phyloP scores from a whole-genome alignment of 2,888 invertebrate genomes.

The Tiliacea aurago region DNA sequence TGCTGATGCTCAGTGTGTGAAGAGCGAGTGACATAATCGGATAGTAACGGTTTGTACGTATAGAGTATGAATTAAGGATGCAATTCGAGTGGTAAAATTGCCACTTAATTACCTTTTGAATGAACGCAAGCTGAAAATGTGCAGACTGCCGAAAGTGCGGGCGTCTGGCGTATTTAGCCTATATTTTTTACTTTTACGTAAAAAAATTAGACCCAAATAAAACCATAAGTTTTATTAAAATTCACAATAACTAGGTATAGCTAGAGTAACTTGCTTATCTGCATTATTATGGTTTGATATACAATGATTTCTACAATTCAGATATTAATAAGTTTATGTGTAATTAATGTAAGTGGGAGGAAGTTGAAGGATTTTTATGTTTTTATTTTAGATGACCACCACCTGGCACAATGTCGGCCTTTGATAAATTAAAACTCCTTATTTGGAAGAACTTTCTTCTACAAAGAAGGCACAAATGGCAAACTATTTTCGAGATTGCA shows the following conservation, averaged over 20 bases:
- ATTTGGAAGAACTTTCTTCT: conserved; percentile 96
- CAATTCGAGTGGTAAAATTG: too few relatives aligned
- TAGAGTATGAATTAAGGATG: too few relatives aligned
- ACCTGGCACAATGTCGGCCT: conserved; percentile 79
- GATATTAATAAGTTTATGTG: background rate
- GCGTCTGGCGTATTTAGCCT: too few relatives aligned
- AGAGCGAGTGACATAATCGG: too few relatives aligned
- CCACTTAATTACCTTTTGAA: too few relatives aligned
- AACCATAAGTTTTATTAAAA: background rate
- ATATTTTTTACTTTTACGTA: too few relatives aligned
- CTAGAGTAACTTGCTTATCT: background rate
- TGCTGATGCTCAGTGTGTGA: too few relatives aligned
- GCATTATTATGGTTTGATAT: background rate
- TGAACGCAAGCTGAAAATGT: too few relatives aligned
- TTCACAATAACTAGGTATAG: background rate
- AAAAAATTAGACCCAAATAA: background rate
- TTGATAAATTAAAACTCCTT: conserved; percentile 92
- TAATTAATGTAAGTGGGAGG: background rate
- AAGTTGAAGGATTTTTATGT: background rate
- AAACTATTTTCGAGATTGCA: conserved; percentile 93
- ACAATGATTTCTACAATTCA: background rate
- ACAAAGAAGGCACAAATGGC: conserved; percentile 93
- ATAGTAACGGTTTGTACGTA: too few relatives aligned
- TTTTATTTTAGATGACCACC: conserved; percentile 56
- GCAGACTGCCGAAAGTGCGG: too few relatives aligned